Percentiles rank a stretch among this genome's conserved stretches.
phyloP scores from a whole-genome alignment of 2,113 vertebrate genomes.

The Pristiophorus japonicus region DNA sequence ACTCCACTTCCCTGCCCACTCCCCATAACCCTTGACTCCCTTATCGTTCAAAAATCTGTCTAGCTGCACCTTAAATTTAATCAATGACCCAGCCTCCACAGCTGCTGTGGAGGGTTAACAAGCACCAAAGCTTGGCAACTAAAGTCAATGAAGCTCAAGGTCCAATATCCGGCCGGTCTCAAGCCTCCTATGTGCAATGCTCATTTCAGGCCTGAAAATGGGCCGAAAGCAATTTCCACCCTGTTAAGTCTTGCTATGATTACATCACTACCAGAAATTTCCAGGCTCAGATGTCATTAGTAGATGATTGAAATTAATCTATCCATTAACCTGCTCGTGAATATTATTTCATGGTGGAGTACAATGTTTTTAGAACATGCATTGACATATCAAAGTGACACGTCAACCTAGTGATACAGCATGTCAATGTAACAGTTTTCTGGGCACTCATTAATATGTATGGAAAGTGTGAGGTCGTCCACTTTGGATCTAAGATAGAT shows the following conservation, averaged over 20 bases:
- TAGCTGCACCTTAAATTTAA: too few relatives aligned
- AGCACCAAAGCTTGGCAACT: too few relatives aligned
- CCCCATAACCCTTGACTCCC: too few relatives aligned
- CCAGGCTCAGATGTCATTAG: too few relatives aligned
- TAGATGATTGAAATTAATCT: not conserved
- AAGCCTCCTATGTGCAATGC: not conserved
- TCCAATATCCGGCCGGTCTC: too few relatives aligned
- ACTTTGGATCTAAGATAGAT: not conserved
- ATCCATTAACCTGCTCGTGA: not conserved
- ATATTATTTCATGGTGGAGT: not conserved
- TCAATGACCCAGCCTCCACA: too few relatives aligned
- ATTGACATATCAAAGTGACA: not conserved
- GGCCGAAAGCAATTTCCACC: not conserved
- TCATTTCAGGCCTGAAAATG: not conserved
- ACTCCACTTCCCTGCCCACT: too few relatives aligned
- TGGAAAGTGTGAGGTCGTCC: not conserved
- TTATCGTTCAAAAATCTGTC: too few relatives aligned
- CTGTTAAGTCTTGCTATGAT: not conserved
- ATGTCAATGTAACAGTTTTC: not conserved
- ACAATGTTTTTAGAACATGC: not conserved
- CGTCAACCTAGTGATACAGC: not conserved
- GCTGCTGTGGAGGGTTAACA: too few relatives aligned
- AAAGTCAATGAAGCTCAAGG: too few relatives aligned
- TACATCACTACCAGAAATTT: not conserved
- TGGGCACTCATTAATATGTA: not conserved